phyloP scores from a whole-genome alignment of 2,888 invertebrate species.

The Aphodius sticticus region DNA sequence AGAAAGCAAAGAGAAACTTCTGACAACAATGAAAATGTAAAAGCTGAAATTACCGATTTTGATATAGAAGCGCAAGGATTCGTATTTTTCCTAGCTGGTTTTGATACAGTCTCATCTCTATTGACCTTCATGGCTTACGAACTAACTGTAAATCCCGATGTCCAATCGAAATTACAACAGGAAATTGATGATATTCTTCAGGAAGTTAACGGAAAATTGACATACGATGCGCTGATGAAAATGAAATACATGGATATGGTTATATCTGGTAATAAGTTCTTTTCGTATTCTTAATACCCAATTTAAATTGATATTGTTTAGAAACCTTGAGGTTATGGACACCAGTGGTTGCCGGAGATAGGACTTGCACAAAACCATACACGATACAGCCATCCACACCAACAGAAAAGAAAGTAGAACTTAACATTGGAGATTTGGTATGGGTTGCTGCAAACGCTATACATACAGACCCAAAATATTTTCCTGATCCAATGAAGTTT shows the following conservation, averaged over 20 bases:
- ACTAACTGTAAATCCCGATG: slow-evolving; percentile 54
- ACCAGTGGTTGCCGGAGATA: slow-evolving; percentile 41
- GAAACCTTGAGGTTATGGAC: slow-evolving; percentile 52
- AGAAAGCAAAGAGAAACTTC: slow-evolving; percentile 51
- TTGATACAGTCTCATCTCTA: slow-evolving; percentile 50
- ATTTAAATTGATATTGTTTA: slow-evolving; percentile 42
- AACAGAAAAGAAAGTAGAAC: slow-evolving; percentile 39
- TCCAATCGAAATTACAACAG: slow-evolving; percentile 53
- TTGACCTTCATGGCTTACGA: slow-evolving; percentile 55
- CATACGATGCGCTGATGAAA: slow-evolving; percentile 59
- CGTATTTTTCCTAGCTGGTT: slow-evolving; percentile 37
- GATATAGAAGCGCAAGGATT: slow-evolving; percentile 36
- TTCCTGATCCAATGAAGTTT: slow-evolving; percentile 51
- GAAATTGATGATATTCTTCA: slow-evolving; percentile 52
- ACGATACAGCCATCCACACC: slow-evolving; percentile 41
- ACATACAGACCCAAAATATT: slow-evolving; percentile 50
- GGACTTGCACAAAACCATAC: slow-evolving; percentile 45
- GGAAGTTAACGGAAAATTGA: slow-evolving; percentile 52
- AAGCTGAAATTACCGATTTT: slow-evolving; percentile 28
- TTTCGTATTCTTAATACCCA: neutral
- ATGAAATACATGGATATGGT: slow-evolving; percentile 67
- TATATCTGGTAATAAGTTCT: neutral
- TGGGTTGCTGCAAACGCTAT: slow-evolving; percentile 47
- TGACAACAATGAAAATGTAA: slow-evolving; percentile 31
- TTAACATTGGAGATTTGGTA: slow-evolving; percentile 41